Base-by-base conservation (phyloP, 1,140 invertebrate species). In the Drosophila varians region DNA sequence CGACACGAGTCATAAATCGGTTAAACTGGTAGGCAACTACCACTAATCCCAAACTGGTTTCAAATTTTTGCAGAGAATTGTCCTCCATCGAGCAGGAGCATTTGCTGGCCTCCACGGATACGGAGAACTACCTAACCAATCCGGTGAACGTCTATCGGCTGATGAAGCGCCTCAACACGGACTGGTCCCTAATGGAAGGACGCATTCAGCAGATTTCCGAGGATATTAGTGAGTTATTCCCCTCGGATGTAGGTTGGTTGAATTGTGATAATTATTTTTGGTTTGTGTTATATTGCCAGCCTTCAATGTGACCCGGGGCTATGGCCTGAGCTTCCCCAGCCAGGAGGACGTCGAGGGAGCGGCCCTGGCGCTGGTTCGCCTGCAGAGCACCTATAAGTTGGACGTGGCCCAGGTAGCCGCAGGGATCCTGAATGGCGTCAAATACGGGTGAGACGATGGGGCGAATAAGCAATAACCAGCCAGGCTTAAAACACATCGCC, bases 311-410 rank as follows among this genome's bases (percentile, higher is more conserved):
- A 93, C 92, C 70, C 93, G 93, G 11, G 93, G 94, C 26, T 93
- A 93, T 51, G 93, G 93, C 28, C 92, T 96, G 40, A 96, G 95
- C 87, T 97, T 97, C 88, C 97, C 97, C 5, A 94, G 95, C 11
- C 93, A 96, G 64, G 96, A 98, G 91, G 98, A 99, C 92, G 92
- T 99, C 40, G 95, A 95, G 79, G 99, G 98, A 0, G 98, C 98
- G 8, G 98, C 98, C 2, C 94, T 96, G 47, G 98, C 98, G 19
- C 93, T 99, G 52, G 96, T 98, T 58, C 93, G 98, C 62, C 93
- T 99, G 12, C 98, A 99, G 92, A 97, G 99, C 90, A 99, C 98
- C n/a, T 99, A 99, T 92, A 94, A 96, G 68, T 93, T 99, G 25
- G 95, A 98, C 45, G 97, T 98, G 14, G 92, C 94, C 4, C 95